Conservation (phyloP, 1,140 invertebrate genomes). For the Papilio machaon region DNA sequence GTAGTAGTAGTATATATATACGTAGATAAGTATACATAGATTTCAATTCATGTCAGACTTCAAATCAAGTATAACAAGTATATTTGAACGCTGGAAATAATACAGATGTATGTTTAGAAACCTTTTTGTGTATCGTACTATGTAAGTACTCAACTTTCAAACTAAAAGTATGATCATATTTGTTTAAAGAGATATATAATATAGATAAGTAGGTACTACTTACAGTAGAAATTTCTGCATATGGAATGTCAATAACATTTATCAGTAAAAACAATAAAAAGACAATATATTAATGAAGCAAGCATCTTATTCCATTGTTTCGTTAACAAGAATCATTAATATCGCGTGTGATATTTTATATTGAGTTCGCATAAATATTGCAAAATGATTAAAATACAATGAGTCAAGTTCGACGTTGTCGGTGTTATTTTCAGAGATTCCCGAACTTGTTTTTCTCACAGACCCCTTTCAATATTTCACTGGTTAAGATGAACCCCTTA, state of each 20-base stretch:
- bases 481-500: no score
- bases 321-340: background rate
- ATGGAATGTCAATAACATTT: background rate
- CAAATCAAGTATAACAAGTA: background rate
- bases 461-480: no score
- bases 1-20: no score
- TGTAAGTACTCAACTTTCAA: no score
- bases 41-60: background rate
- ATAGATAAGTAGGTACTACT: no score
- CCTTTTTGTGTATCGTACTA: no score
- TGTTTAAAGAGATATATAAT: no score
- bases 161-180: no score
- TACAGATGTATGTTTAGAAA: no score
- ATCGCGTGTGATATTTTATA: background rate
- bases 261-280: background rate
- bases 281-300: background rate
- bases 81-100: background rate
- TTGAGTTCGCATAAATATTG: background rate
- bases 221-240: background rate
- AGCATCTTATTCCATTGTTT: background rate
- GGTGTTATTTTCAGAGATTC: slow-evolving; percentile 25
- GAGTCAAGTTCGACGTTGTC: slow-evolving; percentile 41
- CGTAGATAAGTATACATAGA: no score
- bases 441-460: no score
- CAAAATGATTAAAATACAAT: slow-evolving; percentile 12